phyloP scores from a whole-genome alignment of 64 coral and sea anemone species.

The Dendrophyllia cribrosa region DNA sequence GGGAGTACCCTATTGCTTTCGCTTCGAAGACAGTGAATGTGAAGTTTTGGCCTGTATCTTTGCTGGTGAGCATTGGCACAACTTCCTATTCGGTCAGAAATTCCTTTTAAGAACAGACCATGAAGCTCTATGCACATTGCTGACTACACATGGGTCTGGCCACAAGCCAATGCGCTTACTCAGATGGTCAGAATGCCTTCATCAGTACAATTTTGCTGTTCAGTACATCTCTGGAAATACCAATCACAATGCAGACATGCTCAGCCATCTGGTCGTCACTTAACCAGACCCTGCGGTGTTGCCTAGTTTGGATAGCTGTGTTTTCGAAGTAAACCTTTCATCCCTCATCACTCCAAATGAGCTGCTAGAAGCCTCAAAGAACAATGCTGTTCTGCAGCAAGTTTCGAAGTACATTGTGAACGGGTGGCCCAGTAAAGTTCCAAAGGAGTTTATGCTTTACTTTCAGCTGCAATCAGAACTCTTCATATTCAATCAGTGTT shows the following conservation, averaged over 20 bases:
- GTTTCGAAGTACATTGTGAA: not conserved
- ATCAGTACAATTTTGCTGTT: constrained; percentile 10
- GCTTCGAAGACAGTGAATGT: constrained; percentile 26
- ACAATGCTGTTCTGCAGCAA: not conserved
- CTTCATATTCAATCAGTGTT: too few species aligned
- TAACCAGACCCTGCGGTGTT: not conserved
- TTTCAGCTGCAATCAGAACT: not conserved
- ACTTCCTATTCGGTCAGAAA: not conserved
- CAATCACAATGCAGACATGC: too few species aligned
- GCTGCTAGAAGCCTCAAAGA: too few species aligned
- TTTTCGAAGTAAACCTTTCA: too few species aligned
- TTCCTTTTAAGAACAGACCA: constrained; percentile 12
- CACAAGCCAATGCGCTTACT: not conserved
- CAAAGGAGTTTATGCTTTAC: too few species aligned
- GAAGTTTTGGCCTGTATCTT: constrained; percentile 1
- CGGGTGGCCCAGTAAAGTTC: too few species aligned
- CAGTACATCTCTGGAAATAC: not conserved
- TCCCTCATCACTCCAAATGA: not conserved
- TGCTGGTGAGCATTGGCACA: not conserved
- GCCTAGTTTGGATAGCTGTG: not conserved
- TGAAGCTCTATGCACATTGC: not conserved
- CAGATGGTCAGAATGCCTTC: not conserved
- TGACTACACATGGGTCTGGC: not conserved
- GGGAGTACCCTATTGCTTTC: constrained; percentile 1
- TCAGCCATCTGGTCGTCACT: not conserved